Base-by-base conservation (phyloP, 2,797 vertebrate species). In the Sphenodon punctatus region DNA sequence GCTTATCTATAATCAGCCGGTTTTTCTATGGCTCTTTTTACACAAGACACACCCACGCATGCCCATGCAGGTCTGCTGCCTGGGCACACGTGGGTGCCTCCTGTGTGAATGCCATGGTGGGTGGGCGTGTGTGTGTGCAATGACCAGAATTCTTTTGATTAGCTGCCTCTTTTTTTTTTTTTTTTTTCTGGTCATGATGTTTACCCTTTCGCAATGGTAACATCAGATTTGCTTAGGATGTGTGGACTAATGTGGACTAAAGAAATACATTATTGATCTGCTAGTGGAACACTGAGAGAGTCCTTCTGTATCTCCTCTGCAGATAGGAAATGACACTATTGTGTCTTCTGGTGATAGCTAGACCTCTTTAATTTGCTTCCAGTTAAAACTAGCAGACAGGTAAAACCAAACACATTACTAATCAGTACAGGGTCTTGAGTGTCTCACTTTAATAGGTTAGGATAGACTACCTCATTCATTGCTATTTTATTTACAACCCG, bases 231-330 rank as follows among this genome's bases (percentile, higher is more conserved):
- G 73, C 67, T 79, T 41, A 83, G 75, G 82, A 69, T 86, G 66
- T 87, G 38, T 78, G 84, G 88, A 86, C 67, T 90, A 68, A 91
- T 74, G 74, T 71, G 68, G 32, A 87, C 88, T 85, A 85, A 88
- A 92, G 91, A 56, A 78, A 87, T 92, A 48, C 53, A 77, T 90
- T 91, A 84, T 86, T 91, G 86, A 88, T 90, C 77, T 69, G 43
- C 53, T 72, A 74, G 60, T 58, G 45, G 69, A 63, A 59, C 43
- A 86, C 22, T 71, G 51, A 17, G 71, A 16, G 55, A 6, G 14
- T 20, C 48, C 72, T 15, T 60, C 16, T 27, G 12, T 22, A 14
- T 30, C 48, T 73, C 12, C 14, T 22, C 5, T 25, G 27, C 27
- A 84, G 51, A 66, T 61, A 70, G 67, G 63, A 73, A 70, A 80